Evolutionary conservation across 1,140 invertebrate species (phyloP).

Genomic region (Metaphire vulgaris): DNA sequence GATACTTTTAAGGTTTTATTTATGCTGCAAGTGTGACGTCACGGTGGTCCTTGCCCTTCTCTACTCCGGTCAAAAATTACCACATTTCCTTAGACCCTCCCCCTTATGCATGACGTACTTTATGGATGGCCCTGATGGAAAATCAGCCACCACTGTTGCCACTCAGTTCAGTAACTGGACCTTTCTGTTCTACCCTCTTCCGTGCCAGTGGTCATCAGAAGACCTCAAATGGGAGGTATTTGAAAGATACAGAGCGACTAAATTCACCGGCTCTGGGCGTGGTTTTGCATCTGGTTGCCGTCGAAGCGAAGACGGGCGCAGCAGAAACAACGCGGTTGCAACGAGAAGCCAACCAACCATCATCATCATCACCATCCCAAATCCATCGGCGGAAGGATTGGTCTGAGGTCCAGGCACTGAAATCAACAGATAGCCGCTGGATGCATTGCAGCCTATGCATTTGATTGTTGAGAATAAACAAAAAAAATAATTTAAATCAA

Average conservation of each 20-base stretch:
- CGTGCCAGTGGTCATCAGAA: not conserved
- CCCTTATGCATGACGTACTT: too few relatives aligned
- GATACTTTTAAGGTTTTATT: too few relatives aligned
- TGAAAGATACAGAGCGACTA: not conserved
- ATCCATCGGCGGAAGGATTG: constrained; percentile 35
- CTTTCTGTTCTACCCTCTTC: not conserved
- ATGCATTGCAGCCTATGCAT: too few relatives aligned
- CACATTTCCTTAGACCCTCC: too few relatives aligned
- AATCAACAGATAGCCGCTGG: too few relatives aligned
- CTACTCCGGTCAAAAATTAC: too few relatives aligned
- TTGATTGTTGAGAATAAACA: constrained; percentile 13
- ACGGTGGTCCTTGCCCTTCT: too few relatives aligned
- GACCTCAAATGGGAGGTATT: not conserved
- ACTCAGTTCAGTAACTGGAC: not conserved
- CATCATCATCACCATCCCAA: constrained; percentile 53
- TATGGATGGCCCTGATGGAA: too few relatives aligned
- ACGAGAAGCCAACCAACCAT: constrained; percentile 55
- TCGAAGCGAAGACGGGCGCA: constrained; percentile 53
- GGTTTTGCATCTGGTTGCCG: constrained; percentile 48
- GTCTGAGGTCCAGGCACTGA: constrained; percentile 52
- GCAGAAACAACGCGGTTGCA: constrained; percentile 55
- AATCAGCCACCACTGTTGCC: too few relatives aligned
- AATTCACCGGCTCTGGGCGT: not conserved
- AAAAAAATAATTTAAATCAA: constrained; percentile 16
- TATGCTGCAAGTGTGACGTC: too few relatives aligned